A percentile compares a stretch with the other conserved stretches of the same genome.
Conservation (phyloP, 1,140 invertebrate species). For the Akabosia matsudoensis region DNA sequence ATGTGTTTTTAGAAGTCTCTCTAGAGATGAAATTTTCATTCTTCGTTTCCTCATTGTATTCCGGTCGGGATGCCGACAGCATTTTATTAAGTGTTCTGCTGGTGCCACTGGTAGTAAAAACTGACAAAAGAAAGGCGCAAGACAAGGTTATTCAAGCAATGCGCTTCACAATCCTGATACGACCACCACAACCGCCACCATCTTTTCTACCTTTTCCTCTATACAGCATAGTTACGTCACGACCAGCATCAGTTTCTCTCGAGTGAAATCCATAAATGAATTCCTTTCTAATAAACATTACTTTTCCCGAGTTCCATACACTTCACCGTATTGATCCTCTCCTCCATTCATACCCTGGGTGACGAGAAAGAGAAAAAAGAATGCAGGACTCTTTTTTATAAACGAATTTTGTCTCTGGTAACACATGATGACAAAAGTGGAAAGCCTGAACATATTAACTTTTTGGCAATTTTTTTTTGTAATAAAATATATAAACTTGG, state of each 20-base stretch:
- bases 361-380: neutral
- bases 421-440: too few species aligned
- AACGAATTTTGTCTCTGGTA: neutral
- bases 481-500: too few species aligned
- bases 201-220: too few species aligned
- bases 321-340: neutral
- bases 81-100: conserved; percentile 23
- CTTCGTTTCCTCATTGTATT: conserved; percentile 18
- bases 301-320: neutral
- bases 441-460: too few species aligned
- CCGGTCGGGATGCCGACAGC: conserved; percentile 13
- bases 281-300: conserved; percentile 5
- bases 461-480: too few species aligned
- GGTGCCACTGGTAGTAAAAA: conserved; percentile 19
- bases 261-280: neutral
- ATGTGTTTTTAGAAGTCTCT: neutral
- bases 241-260: neutral
- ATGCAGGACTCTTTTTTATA: neutral
- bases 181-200: neutral
- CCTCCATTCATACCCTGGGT: neutral
- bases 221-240: too few species aligned
- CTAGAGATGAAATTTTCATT: neutral
- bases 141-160: conserved; percentile 23
- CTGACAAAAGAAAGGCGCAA: conserved; percentile 22
- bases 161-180: neutral